These are phyloP conservation scores for Stramonita haemastoma DNA, from an alignment of 2,888 invertebrate genomes.

Conservation along the genomic window DNA sequence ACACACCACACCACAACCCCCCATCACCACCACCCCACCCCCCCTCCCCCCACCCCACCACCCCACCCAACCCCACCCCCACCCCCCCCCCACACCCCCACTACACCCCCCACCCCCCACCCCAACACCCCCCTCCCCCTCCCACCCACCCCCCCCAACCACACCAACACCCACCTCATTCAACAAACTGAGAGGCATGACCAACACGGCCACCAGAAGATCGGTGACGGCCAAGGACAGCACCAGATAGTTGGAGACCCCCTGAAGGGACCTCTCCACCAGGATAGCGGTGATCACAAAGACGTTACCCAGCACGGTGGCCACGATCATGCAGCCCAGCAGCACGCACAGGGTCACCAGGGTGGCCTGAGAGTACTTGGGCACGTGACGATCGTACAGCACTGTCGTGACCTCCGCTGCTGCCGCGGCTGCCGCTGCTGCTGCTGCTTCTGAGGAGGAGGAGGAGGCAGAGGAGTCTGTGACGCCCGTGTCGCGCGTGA, in stretches of 20 bases:
- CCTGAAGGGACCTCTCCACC: constrained; percentile 93
- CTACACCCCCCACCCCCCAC: not conserved
- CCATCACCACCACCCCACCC: not conserved
- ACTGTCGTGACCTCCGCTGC: constrained; percentile 53
- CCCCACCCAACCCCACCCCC: not conserved
- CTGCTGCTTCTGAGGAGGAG: not conserved
- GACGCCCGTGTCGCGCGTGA: not conserved
- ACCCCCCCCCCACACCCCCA: not conserved
- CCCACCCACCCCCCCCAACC: not conserved
- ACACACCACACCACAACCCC: not conserved
- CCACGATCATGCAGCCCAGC: constrained; percentile 90
- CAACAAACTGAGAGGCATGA: constrained; percentile 79
- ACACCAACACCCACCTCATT: constrained; percentile 55
- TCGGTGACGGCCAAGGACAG: constrained; percentile 98
- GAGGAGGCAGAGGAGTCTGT: not conserved
- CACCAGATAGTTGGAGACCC: constrained; percentile 96
- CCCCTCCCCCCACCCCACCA: not conserved
- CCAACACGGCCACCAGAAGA: constrained; percentile 96
- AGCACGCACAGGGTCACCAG: constrained; percentile 55
- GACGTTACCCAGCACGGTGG: constrained; percentile 96
- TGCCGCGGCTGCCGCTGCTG: not conserved
- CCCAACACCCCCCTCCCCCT: not conserved
- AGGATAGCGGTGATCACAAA: constrained; percentile 98
- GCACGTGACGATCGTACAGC: constrained; percentile 48
- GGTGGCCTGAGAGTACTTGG: constrained; percentile 15